phyloP scores from a whole-genome alignment of 2,113 vertebrate genomes.

The Ochotona princeps region DNA sequence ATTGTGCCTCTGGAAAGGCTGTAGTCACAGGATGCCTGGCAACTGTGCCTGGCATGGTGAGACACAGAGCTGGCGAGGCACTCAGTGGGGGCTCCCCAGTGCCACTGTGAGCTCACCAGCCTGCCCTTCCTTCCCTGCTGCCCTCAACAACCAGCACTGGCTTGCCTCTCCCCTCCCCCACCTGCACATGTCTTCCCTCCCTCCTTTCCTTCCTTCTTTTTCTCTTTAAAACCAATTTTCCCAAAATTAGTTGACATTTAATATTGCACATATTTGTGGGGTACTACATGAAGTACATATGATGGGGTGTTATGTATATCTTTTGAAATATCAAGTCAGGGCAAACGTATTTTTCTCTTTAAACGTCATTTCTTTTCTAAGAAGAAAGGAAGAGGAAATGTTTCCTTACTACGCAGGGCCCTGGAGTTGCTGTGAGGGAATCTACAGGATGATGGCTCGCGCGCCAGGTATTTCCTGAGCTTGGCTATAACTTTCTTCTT shows the following conservation, averaged over 20 bases:
- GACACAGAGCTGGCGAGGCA: background rate
- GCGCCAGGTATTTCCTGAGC: slow-evolving; percentile 31
- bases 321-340: too few species aligned
- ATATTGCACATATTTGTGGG: too few species aligned
- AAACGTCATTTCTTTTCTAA: background rate
- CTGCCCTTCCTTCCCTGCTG: background rate
- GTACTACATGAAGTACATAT: too few species aligned
- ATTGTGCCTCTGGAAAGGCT: slow-evolving; percentile 45
- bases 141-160: background rate
- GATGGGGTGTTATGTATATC: too few species aligned
- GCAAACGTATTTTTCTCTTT: too few species aligned
- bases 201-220: accelerated
- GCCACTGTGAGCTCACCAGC: background rate
- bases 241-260: too few species aligned
- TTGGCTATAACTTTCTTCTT: slow-evolving; percentile 23
- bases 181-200: too few species aligned
- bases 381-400: too few species aligned
- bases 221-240: background rate
- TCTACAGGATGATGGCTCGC: slow-evolving; percentile 11
- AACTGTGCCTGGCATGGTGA: background rate
- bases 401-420: background rate
- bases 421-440: background rate
- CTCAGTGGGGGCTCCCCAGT: too few species aligned
- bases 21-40: background rate
- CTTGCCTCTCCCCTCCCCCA: accelerated